These are phyloP conservation scores for Alces alces DNA, from an alignment of 2,113 vertebrate genomes.

Conservation along the genomic window DNA sequence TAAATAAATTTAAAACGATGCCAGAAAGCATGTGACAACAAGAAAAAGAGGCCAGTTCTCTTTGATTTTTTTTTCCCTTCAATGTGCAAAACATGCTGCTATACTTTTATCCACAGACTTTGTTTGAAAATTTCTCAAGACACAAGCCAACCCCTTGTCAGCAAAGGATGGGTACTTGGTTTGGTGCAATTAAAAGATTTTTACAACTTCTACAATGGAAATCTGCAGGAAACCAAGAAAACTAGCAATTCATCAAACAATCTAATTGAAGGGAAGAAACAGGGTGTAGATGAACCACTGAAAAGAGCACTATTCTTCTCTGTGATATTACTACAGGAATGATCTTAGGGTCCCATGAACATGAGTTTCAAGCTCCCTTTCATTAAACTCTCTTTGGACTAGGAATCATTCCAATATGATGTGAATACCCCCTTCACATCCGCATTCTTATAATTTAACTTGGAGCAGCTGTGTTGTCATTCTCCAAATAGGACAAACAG, in stretches of 20 bases:
- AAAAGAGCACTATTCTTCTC: constrained; percentile 30
- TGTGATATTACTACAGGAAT: background rate
- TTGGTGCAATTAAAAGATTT: constrained; percentile 56
- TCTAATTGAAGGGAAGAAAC: constrained; percentile 23
- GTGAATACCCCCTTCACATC: background rate
- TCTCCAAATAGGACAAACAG: constrained; percentile 25
- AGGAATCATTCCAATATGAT: constrained; percentile 19
- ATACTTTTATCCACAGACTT: constrained; percentile 36
- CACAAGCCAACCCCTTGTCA: constrained; percentile 21
- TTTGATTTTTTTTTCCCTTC: background rate
- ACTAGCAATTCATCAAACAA: constrained; percentile 32
- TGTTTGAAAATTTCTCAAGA: constrained; percentile 55
- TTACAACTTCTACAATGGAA: constrained; percentile 22
- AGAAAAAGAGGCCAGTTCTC: background rate
- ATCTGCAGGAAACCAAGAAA: constrained; percentile 46
- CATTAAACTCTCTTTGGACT: background rate
- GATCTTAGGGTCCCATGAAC: background rate
- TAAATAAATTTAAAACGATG: constrained; percentile 60
- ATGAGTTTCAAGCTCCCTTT: constrained; percentile 35
- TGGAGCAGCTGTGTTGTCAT: constrained; percentile 43
- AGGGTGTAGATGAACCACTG: background rate
- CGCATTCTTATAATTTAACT: background rate
- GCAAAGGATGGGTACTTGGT: constrained; percentile 38
- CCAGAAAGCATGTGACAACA: constrained; percentile 55
- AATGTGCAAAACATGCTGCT: constrained; percentile 32